A percentile compares a stretch with the other conserved stretches of the same genome.
Conservation (phyloP, 1,140 invertebrate genomes). For the Drosophila arizonae region DNA sequence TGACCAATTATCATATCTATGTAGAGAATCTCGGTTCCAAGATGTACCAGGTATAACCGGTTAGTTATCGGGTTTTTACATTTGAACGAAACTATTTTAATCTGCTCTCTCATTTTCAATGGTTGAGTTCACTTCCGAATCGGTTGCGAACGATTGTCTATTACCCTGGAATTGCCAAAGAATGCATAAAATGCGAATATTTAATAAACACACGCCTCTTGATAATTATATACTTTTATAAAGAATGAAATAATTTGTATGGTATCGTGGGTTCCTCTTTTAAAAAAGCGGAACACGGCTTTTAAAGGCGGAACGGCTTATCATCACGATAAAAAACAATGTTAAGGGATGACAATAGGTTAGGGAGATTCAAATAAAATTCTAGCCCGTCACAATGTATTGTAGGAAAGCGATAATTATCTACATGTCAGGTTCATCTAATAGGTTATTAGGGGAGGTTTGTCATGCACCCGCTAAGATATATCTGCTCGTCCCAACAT, state of each 20-base stretch:
- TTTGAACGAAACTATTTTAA: too few relatives aligned
- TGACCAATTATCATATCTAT: too few relatives aligned
- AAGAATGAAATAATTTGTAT: background rate
- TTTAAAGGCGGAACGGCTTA: background rate
- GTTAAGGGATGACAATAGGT: background rate
- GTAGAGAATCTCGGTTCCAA: too few relatives aligned
- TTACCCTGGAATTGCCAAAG: too few relatives aligned
- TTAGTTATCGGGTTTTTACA: too few relatives aligned
- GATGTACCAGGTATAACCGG: too few relatives aligned
- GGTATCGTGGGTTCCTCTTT: background rate
- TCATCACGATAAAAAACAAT: background rate
- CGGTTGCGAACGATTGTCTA: too few relatives aligned
- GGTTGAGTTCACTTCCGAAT: too few relatives aligned
- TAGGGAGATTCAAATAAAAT: background rate
- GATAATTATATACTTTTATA: background rate
- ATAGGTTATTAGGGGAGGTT: conserved; percentile 36
- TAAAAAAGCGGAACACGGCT: background rate
- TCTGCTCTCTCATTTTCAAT: too few relatives aligned
- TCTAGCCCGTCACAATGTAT: background rate
- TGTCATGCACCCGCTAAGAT: conserved; percentile 5
- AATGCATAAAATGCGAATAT: background rate
- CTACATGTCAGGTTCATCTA: background rate
- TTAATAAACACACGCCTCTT: background rate
- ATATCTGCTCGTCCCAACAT: background rate
- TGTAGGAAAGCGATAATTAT: conserved; percentile 11